Percentiles rank a stretch among this genome's conserved stretches.
Conservation (phyloP, 2,888 invertebrate species). For the Callyntrura sp. region DNA sequence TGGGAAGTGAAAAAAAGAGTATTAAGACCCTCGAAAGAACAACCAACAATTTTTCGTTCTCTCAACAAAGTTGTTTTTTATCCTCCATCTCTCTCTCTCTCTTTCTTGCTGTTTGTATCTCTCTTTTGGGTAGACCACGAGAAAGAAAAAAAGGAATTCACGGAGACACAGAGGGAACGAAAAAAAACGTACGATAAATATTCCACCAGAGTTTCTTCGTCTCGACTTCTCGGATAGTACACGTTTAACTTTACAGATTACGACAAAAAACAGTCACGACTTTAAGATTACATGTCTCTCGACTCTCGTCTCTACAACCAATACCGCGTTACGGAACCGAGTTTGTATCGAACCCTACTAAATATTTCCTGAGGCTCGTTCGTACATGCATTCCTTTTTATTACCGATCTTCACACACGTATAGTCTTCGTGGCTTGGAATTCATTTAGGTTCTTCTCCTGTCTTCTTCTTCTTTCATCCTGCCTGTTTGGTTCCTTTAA, state of each 20-base stretch:
- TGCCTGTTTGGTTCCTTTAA: not conserved
- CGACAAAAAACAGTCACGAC: conserved; percentile 45
- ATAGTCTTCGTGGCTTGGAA: conserved; percentile 44
- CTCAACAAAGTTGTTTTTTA: conserved; percentile 29
- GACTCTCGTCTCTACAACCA: too few relatives aligned
- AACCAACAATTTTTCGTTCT: conserved; percentile 39
- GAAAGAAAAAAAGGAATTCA: not conserved
- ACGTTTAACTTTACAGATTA: conserved; percentile 17
- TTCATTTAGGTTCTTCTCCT: conserved; percentile 47
- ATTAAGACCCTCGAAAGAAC: conserved; percentile 39
- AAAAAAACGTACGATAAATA: not conserved
- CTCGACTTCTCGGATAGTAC: not conserved
- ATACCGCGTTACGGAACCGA: too few relatives aligned
- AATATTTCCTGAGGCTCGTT: too few relatives aligned
- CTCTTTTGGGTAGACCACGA: conserved; percentile 6
- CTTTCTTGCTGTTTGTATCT: not conserved
- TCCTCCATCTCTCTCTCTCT: not conserved
- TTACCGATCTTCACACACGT: not conserved
- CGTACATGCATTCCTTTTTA: not conserved
- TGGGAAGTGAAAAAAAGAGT: conserved; percentile 46
- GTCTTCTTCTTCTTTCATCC: conserved; percentile 3
- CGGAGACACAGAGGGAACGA: not conserved
- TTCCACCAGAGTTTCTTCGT: not conserved
- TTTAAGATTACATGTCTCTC: not conserved
- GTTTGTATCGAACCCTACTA: too few relatives aligned